phyloP scores from a whole-genome alignment of 2,888 invertebrate species.

The Orchesellides sinensis region DNA sequence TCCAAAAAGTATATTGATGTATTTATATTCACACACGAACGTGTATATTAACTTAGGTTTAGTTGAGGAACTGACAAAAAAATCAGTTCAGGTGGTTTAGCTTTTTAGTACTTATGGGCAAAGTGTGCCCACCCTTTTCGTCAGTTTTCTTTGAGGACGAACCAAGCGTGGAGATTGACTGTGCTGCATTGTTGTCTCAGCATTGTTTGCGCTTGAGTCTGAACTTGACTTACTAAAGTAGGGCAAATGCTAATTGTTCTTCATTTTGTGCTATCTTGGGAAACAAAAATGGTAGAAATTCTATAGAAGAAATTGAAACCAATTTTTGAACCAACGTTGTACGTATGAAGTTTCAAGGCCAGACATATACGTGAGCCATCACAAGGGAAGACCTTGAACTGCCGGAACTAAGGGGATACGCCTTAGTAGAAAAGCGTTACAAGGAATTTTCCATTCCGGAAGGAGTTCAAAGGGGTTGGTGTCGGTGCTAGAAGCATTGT shows the following conservation, averaged over 20 bases:
- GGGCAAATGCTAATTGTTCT: too few species aligned
- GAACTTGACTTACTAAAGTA: too few species aligned
- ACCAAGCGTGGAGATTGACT: background rate
- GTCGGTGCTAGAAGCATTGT: too few species aligned
- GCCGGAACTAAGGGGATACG: constrained; percentile 52
- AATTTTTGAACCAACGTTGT: background rate
- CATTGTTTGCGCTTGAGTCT: too few species aligned
- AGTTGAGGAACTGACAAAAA: background rate
- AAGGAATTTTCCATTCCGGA: too few species aligned
- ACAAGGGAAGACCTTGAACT: constrained; percentile 60
- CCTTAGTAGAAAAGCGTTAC: too few species aligned
- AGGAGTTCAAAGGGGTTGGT: too few species aligned
- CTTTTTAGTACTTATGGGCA: constrained; percentile 48
- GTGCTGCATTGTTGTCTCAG: too few species aligned
- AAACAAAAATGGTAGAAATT: background rate
- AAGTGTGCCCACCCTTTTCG: constrained; percentile 55
- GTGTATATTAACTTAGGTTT: too few species aligned
- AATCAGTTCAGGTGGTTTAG: background rate
- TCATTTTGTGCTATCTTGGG: background rate
- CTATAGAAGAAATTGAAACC: background rate
- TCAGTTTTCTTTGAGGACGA: constrained; percentile 57
- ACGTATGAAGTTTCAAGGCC: background rate
- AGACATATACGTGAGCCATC: too few species aligned
- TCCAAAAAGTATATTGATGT: too few species aligned
- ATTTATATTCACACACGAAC: too few species aligned